Evolutionary conservation across 1,140 invertebrate genomes (phyloP).

Genomic region (Drosophila repleta): DNA sequence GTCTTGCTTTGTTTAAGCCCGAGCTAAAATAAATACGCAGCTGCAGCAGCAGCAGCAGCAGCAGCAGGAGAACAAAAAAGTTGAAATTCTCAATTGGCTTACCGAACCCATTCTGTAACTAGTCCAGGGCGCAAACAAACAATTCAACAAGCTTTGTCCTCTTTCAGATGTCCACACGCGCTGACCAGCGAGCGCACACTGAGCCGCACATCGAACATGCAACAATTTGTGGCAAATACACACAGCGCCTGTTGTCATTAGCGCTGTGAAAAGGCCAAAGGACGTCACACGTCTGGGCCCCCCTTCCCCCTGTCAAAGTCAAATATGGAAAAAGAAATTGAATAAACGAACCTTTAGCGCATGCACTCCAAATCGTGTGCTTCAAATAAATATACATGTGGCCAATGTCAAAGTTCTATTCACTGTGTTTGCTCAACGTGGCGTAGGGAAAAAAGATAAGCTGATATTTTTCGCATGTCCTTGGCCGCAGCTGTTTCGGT

Average conservation of each 20-base stretch:
- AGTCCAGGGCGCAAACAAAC: neutral
- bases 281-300: slow-evolving; percentile 9
- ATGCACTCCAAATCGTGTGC: neutral
- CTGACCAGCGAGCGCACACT: slow-evolving; percentile 51
- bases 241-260: slow-evolving; percentile 49
- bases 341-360: slow-evolving; percentile 24
- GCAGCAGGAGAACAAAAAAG: neutral
- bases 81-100: slow-evolving; percentile 10
- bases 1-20: slow-evolving; percentile 29
- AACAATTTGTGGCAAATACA: slow-evolving; percentile 52
- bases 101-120: slow-evolving; percentile 28
- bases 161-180: slow-evolving; percentile 47
- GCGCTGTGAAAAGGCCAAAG: neutral
- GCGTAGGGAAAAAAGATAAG: slow-evolving; percentile 25
- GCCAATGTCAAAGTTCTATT: neutral
- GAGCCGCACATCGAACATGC: slow-evolving; percentile 49
- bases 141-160: slow-evolving; percentile 10
- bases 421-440: slow-evolving; percentile 27
- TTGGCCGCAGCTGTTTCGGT: slow-evolving; percentile 56
- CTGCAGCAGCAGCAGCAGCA: too few relatives aligned
- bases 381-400: neutral
- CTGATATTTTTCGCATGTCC: slow-evolving; percentile 51
- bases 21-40: slow-evolving; percentile 5
- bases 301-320: slow-evolving; percentile 34
- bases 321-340: slow-evolving; percentile 9